Evolutionary conservation across 2,888 invertebrate genomes (phyloP), one percentile per base, ranked within the genome.

Genomic region (Diogma glabrata): DNA sequence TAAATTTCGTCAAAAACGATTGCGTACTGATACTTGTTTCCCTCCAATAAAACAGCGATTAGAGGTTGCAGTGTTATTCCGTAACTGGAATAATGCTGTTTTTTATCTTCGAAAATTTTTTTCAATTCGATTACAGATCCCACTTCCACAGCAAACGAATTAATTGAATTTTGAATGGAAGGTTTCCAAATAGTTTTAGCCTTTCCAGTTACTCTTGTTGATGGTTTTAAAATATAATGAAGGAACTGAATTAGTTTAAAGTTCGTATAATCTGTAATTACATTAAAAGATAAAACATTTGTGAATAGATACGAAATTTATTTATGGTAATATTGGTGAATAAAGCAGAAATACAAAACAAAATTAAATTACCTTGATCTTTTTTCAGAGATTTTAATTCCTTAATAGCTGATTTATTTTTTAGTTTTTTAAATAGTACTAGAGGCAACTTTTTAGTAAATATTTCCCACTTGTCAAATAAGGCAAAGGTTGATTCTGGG

Each of bases 291-390:
- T 33, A n/a, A 10, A 33, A 33, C 33, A n/a, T 7, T 33, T 10
- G 33, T 10, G 12, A 12, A 33, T 7, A 5, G 10, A 7, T n/a
- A 33, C n/a, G n/a, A 33, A 33, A 33, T 4, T 33, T n/a, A n/a
- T n/a, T n/a, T n/a, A n/a, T n/a, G n/a, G n/a, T n/a, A n/a, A n/a
- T n/a, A n/a, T n/a, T n/a, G n/a, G n/a, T n/a, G n/a, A n/a, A n/a
- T n/a, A n/a, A n/a, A n/a, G n/a, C n/a, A n/a, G n/a, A n/a, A n/a
- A n/a, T n/a, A n/a, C n/a, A n/a, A n/a, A n/a, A n/a, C n/a, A n/a
- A n/a, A 33, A 33, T 33, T 33, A 33, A 33, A 33, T 33, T 33
- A 33, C 33, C 33, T 33, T 33, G n/a, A 14, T 33, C 33, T 33
- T 33, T 10, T 33, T 12, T 5, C 14, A 33, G 12, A 33, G 12